Evolutionary conservation across 2,888 invertebrate species (phyloP).

Genomic region (Allolobophora icterica): DNA sequence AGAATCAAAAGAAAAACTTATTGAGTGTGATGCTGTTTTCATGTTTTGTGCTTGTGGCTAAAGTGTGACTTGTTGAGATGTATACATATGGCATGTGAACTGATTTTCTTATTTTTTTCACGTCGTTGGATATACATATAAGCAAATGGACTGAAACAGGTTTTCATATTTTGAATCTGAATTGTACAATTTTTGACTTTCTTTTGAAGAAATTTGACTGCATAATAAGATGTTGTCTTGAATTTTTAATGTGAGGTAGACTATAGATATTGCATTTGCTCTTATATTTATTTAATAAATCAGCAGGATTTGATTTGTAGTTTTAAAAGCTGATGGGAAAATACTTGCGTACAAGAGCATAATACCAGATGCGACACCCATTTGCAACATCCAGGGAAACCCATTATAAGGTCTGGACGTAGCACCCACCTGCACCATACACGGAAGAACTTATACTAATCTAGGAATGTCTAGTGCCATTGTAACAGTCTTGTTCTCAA

Average conservation of each 20-base stretch:
- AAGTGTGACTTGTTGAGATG: neutral
- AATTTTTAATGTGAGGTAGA: neutral
- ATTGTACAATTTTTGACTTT: conserved; percentile 1
- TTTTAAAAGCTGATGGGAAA: too few species aligned
- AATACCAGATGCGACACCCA: too few species aligned
- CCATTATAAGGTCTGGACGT: too few species aligned
- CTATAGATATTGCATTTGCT: neutral
- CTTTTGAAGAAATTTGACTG: neutral
- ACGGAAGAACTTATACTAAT: too few species aligned
- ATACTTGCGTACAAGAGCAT: too few species aligned
- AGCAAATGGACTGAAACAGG: neutral
- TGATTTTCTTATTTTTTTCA: neutral
- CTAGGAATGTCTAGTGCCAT: too few species aligned
- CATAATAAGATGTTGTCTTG: neutral
- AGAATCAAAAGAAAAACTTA: neutral
- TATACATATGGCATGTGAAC: neutral
- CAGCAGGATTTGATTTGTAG: neutral
- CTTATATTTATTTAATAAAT: neutral
- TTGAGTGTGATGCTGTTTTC: neutral
- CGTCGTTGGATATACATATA: neutral
- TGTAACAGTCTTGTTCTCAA: too few species aligned
- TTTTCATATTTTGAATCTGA: neutral
- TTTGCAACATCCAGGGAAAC: too few species aligned
- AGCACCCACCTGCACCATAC: too few species aligned
- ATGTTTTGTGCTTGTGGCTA: neutral